Evolutionary conservation across 2,797 vertebrate species (phyloP).

Genomic region (Tinamus major): DNA sequence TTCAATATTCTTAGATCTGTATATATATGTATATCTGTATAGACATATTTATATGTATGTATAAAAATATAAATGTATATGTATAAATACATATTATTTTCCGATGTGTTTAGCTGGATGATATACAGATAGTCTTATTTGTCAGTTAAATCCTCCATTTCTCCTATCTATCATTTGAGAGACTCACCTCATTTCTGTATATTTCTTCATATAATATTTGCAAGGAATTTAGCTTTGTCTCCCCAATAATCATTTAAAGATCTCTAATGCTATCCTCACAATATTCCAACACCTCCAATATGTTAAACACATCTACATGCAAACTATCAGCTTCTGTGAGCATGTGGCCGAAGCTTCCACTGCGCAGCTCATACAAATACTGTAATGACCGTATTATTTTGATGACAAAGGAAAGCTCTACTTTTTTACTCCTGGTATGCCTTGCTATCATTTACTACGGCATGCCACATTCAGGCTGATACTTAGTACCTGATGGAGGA

Average conservation of each 20-base stretch:
- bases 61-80: too few species aligned
- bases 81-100: neutral
- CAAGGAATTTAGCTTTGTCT: neutral
- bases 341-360: neutral
- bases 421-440: neutral
- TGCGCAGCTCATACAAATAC: neutral
- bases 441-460: neutral
- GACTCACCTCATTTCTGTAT: conserved; percentile 15
- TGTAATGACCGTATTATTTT: conserved; percentile 21
- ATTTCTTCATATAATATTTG: neutral
- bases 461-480: neutral
- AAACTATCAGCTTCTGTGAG: neutral
- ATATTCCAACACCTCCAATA: neutral
- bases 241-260: neutral
- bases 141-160: conserved; percentile 28
- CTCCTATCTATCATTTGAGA: neutral
- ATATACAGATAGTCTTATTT: conserved; percentile 29
- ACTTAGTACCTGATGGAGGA: conserved; percentile 21
- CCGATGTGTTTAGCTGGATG: conserved; percentile 4
- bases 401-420: conserved; percentile 21
- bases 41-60: too few species aligned
- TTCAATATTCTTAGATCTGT: conserved; percentile 24
- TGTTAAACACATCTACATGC: neutral
- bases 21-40: neutral
- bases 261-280: neutral